Evolutionary conservation across 2,888 invertebrate species (phyloP).

Genomic region (Stratiomys singularior): DNA sequence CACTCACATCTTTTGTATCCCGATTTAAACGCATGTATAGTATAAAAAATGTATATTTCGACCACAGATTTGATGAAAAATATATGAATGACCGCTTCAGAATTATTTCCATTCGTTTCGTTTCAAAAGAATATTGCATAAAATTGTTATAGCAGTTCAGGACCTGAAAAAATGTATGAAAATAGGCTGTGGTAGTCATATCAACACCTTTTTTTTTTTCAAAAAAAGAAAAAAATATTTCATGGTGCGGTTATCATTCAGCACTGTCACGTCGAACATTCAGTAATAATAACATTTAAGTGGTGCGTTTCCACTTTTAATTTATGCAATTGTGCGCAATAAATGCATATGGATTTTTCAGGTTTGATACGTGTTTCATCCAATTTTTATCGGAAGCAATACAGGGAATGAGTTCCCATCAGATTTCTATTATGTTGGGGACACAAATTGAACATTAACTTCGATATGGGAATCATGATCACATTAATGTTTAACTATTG

Average conservation of each 20-base stretch:
- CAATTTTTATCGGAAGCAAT: no score
- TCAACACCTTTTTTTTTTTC: conserved; percentile 5
- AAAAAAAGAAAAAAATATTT: not conserved
- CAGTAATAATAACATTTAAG: conserved; percentile 25
- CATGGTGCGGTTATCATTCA: conserved; percentile 15
- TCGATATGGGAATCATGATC: no score
- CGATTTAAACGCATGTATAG: not conserved
- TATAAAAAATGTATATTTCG: conserved; percentile 18
- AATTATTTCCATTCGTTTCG: conserved; percentile 24
- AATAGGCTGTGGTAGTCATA: not conserved
- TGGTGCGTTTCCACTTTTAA: conserved; percentile 29
- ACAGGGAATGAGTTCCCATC: no score
- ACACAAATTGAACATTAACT: no score
- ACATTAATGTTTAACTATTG: no score
- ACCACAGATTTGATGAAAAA: conserved; percentile 45
- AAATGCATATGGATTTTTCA: conserved; percentile 15
- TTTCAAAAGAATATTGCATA: conserved; percentile 28
- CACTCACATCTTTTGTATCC: not conserved
- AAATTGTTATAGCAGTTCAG: conserved; percentile 6
- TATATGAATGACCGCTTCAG: conserved; percentile 36
- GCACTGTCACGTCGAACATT: conserved; percentile 21
- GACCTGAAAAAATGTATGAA: conserved; percentile 1
- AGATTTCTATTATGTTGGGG: no score
- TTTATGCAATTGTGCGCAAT: conserved; percentile 31
- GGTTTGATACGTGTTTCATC: conserved; percentile 13